These are phyloP conservation scores for Pelobates fuscus DNA, from an alignment of 2,113 vertebrate genomes.

Conservation along the genomic window DNA sequence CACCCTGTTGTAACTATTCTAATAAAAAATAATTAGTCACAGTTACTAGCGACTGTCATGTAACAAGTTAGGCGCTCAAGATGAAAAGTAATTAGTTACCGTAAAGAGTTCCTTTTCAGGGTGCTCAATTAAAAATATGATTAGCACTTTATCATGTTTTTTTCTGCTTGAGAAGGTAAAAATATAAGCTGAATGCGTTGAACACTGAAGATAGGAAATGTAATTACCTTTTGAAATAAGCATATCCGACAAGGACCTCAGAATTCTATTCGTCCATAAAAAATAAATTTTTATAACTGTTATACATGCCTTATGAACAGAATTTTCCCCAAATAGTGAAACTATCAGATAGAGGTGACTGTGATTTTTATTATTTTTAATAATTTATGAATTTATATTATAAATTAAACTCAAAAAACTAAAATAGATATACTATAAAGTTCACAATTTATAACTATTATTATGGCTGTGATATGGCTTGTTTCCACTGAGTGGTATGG, in stretches of 20 bases:
- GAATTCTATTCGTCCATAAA: constrained; percentile 41
- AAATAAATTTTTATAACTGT: constrained; percentile 21
- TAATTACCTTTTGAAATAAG: constrained; percentile 49
- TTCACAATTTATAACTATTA: no score
- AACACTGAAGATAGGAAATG: constrained; percentile 29
- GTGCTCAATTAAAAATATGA: constrained; percentile 49
- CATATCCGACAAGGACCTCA: constrained; percentile 42
- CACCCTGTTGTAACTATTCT: constrained; percentile 39
- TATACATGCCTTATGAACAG: constrained; percentile 10
- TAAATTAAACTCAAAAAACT: no score
- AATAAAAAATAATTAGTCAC: constrained; percentile 51
- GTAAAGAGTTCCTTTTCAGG: constrained; percentile 34
- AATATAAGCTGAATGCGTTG: constrained; percentile 45
- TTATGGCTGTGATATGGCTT: no score
- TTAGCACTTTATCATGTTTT: constrained; percentile 51
- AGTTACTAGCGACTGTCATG: constrained; percentile 49
- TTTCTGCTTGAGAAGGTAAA: constrained; percentile 51
- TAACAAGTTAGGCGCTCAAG: constrained; percentile 43
- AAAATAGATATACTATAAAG: no score
- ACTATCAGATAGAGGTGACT: no score
- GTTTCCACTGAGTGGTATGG: no score
- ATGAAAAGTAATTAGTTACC: constrained; percentile 49
- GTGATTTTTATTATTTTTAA: no score
- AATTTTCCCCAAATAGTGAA: no score
- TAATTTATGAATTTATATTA: no score